Evolutionary conservation across 2,113 vertebrate species (phyloP).

Genomic region (Orcinus orca): DNA sequence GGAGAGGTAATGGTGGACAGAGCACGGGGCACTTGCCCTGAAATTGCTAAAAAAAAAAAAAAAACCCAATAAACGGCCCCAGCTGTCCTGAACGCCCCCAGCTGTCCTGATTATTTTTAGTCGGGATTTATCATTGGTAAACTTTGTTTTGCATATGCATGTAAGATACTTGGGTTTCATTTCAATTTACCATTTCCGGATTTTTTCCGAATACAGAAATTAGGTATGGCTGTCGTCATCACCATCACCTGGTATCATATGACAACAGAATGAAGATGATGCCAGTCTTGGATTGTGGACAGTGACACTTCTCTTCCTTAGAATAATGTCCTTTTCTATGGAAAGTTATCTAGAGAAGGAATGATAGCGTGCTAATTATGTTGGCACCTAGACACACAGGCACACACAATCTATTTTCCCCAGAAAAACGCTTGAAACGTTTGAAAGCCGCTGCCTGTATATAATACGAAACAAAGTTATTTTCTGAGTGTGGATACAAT

Average conservation of each 20-base stretch:
- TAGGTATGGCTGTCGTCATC: accelerated
- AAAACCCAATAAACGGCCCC: no score
- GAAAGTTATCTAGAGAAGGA: not conserved
- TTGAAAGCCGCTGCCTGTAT: not conserved
- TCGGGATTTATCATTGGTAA: not conserved
- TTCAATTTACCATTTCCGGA: not conserved
- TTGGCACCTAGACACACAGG: not conserved
- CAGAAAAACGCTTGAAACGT: not conserved
- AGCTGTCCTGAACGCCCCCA: not conserved
- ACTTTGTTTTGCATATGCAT: not conserved
- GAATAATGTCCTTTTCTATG: not conserved
- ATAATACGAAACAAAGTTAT: not conserved
- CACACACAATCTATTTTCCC: not conserved
- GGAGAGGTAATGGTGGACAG: accelerated
- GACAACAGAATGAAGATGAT: accelerated
- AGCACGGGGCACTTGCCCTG: not conserved
- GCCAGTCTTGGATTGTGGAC: not conserved
- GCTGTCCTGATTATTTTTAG: not conserved
- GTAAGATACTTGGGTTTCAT: not conserved
- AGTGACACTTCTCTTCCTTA: not conserved
- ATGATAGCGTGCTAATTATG: accelerated
- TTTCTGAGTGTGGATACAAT: not conserved
- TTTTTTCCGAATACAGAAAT: not conserved
- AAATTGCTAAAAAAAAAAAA: no score
- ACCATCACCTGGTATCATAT: accelerated